These are phyloP conservation scores for Heliconius charithonia DNA, from an alignment of 2,888 invertebrate genomes.

Conservation along the genomic window DNA sequence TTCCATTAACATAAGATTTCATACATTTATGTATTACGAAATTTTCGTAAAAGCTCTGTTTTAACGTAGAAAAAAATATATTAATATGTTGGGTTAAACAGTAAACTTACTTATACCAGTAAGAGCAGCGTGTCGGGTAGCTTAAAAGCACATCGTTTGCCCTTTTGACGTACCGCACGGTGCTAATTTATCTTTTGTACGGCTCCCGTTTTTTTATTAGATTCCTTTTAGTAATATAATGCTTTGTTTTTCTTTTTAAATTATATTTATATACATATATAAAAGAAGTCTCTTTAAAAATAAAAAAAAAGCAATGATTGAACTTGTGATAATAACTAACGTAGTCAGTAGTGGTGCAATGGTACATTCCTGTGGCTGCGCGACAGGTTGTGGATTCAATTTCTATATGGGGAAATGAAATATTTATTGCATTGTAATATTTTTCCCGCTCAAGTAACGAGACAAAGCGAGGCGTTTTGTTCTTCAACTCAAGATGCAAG, in stretches of 20 bases:
- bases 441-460: no score
- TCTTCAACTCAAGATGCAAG: no score
- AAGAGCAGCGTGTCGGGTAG: conserved; percentile 10
- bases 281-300: no score
- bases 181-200: conserved; percentile 12
- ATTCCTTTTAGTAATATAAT: conserved; percentile 19
- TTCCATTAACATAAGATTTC: not conserved
- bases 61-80: conserved; percentile 12
- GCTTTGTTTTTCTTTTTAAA: not conserved
- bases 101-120: conserved; percentile 9
- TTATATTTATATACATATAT: not conserved
- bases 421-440: no score
- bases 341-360: no score
- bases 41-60: conserved; percentile 23
- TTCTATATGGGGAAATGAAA: no score
- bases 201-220: conserved; percentile 12
- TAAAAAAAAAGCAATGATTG: no score
- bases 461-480: no score
- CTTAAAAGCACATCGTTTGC: conserved; percentile 12
- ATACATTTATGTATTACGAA: not conserved
- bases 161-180: conserved; percentile 10
- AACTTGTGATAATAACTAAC: no score
- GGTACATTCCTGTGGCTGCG: no score
- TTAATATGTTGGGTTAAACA: not conserved
- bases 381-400: no score